Evolutionary conservation across 37 sponge, comb jelly and placozoan species (phyloP).

Genomic region (Aphrocallistes beatrix): DNA sequence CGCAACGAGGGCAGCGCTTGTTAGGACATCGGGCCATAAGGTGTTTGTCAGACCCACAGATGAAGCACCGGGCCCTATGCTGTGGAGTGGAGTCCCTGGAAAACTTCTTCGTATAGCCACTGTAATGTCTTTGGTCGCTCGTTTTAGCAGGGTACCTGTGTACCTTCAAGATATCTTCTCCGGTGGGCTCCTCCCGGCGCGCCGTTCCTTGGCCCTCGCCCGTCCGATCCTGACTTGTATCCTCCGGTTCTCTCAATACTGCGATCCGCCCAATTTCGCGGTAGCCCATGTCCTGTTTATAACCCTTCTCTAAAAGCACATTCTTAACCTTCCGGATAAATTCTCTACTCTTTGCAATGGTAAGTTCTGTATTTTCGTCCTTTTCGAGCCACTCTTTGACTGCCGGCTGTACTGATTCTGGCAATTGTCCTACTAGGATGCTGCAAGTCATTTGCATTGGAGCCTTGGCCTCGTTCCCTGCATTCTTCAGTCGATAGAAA

Average conservation of each 20-base stretch:
- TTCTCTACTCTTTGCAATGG: background rate
- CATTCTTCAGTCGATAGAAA: slow-evolving; percentile 7
- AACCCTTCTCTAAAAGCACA: background rate
- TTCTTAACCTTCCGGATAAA: background rate
- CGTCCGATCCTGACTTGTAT: background rate
- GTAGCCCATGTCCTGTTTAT: background rate
- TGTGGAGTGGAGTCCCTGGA: too few species aligned
- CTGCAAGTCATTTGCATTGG: background rate
- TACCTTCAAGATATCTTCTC: too few species aligned
- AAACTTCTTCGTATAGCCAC: background rate
- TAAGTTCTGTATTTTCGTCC: background rate
- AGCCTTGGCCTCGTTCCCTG: slow-evolving; percentile 14
- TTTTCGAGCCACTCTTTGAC: slow-evolving; percentile 12
- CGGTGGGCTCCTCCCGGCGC: background rate
- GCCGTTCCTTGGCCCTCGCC: background rate
- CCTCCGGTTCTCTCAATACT: background rate
- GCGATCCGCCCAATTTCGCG: too few species aligned
- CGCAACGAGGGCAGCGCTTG: background rate
- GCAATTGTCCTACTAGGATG: background rate
- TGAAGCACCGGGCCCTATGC: too few species aligned
- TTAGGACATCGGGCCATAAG: too few species aligned
- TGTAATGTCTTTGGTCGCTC: too few species aligned
- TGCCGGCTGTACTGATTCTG: background rate
- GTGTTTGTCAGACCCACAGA: too few species aligned
- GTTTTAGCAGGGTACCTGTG: too few species aligned